Conservation (phyloP, 2,888 invertebrate species). For the Choreutis nemorana region DNA sequence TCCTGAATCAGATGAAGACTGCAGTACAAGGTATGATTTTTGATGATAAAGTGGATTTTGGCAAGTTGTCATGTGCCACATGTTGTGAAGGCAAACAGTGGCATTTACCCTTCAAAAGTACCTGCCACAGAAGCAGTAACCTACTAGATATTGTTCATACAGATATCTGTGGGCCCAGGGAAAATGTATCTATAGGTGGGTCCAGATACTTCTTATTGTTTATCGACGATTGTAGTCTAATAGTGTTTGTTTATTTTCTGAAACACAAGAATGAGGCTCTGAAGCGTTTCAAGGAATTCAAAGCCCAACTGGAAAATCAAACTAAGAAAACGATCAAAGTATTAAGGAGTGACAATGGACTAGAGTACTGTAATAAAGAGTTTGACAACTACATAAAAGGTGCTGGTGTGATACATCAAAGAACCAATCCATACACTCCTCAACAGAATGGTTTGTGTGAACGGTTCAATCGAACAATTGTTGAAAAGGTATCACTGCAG, state of each 20-base stretch:
- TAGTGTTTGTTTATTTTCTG: slow-evolving; percentile 19
- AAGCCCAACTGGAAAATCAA: slow-evolving; percentile 17
- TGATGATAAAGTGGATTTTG: slow-evolving; percentile 8
- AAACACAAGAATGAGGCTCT: slow-evolving; percentile 19
- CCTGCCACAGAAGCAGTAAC: slow-evolving; percentile 11
- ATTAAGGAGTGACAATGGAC: slow-evolving; percentile 6
- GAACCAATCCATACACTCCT: slow-evolving; percentile 9
- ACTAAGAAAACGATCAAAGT: slow-evolving; percentile 16
- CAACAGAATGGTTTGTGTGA: slow-evolving; percentile 11
- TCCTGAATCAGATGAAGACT: slow-evolving; percentile 11
- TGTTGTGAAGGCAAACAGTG: slow-evolving; percentile 19
- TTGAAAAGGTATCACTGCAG: slow-evolving; percentile 12
- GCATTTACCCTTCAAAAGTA: slow-evolving; percentile 16
- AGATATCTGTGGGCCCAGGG: slow-evolving; percentile 12
- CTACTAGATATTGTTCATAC: slow-evolving; percentile 9
- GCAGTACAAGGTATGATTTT: slow-evolving; percentile 10
- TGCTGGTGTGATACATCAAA: slow-evolving; percentile 13
- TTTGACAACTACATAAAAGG: slow-evolving; percentile 5
- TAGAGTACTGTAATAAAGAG: slow-evolving; percentile 6
- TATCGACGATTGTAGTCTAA: slow-evolving; percentile 20
- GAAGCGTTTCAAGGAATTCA: slow-evolving; percentile 14
- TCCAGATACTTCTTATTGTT: slow-evolving; percentile 20
- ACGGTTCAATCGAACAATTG: slow-evolving; percentile 10
- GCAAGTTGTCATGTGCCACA: slow-evolving; percentile 10
- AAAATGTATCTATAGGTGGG: slow-evolving; percentile 8